Evolutionary conservation across 2,888 invertebrate genomes (phyloP), one percentile per base, ranked within the genome.

Genomic region (Drosophila kambysellisi): DNA sequence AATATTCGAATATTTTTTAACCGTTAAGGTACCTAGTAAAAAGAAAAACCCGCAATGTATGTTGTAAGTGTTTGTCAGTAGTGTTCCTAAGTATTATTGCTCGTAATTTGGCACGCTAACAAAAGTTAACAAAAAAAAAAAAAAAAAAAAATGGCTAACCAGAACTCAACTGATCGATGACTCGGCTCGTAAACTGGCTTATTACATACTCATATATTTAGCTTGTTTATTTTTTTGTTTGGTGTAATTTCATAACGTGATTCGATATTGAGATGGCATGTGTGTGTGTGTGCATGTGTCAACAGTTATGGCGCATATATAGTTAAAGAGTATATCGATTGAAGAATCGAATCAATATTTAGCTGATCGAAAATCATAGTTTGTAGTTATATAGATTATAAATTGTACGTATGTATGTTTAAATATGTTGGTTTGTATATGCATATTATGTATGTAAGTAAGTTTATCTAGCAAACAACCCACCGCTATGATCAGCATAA

Each of bases 401-500:
- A 61, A 71, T 78, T 64, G 46, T 60, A 62, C 66, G 70, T 64
- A 41, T 54, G 59, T 60, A 53, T 73, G 76, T 57, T 62, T 70
- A 29, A 67, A 56, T 58, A 52, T 59, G 39, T 62, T 46, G 15
- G 20, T 75, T 65, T 64, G 15, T 63, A 60, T 70, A 41, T 65
- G 35, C 56, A 30, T 48, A 30, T 48, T 51, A 57, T 39, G 58
- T 59, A 30, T 56, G 39, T 54, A 35, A 74, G 37, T 54, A 35
- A 74, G 67, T 84, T 96, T 95, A 96, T 95, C 96, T 96, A 94
- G 96, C 96, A 95, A 96, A 96, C 94, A 96, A 96, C 98, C 97
- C 98, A 98, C 98, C 98, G 95, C 97, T 96, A 95, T 98, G 97
- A 95, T 98, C 98, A 92, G 97, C 96, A 95, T 97, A 97, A 94